Evolutionary conservation across 2,113 vertebrate species (phyloP).

Genomic region (Pseudorhombus dupliciocellatus): DNA sequence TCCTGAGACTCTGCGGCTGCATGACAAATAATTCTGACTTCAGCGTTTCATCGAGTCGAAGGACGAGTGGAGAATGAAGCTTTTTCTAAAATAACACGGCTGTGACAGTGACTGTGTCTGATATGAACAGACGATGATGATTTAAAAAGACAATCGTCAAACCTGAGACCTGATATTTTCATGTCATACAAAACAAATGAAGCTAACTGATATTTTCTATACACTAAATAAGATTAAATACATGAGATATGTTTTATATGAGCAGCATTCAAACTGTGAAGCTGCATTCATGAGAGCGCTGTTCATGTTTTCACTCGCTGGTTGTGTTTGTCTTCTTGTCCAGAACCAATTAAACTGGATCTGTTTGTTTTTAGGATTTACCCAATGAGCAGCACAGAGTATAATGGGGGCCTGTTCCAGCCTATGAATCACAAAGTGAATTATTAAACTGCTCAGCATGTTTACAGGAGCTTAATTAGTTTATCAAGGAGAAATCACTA

Average conservation of each 20-base stretch:
- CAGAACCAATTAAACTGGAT: not conserved
- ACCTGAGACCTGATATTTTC: not conserved
- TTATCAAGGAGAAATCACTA: too few relatives aligned
- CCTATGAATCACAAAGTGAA: not conserved
- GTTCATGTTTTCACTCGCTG: too few relatives aligned
- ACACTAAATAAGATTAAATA: too few relatives aligned
- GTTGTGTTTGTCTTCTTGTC: too few relatives aligned
- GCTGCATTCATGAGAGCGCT: too few relatives aligned
- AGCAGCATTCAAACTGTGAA: too few relatives aligned
- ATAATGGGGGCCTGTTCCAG: not conserved
- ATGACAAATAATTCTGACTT: constrained; percentile 42
- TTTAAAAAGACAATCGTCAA: not conserved
- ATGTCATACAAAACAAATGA: not conserved
- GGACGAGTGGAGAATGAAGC: constrained; percentile 19
- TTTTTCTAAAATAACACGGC: constrained; percentile 1
- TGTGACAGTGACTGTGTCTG: constrained; percentile 16
- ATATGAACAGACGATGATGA: constrained; percentile 2
- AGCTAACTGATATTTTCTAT: too few relatives aligned
- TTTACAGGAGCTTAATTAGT: too few relatives aligned
- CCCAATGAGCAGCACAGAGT: not conserved
- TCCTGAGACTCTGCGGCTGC: constrained; percentile 29
- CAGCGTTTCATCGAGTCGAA: constrained; percentile 24
- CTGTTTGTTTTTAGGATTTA: not conserved
- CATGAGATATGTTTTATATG: too few relatives aligned
- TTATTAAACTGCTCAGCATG: not conserved